Base-by-base conservation (phyloP, 2,113 vertebrate genomes). In the Tylochromis polylepis region DNA sequence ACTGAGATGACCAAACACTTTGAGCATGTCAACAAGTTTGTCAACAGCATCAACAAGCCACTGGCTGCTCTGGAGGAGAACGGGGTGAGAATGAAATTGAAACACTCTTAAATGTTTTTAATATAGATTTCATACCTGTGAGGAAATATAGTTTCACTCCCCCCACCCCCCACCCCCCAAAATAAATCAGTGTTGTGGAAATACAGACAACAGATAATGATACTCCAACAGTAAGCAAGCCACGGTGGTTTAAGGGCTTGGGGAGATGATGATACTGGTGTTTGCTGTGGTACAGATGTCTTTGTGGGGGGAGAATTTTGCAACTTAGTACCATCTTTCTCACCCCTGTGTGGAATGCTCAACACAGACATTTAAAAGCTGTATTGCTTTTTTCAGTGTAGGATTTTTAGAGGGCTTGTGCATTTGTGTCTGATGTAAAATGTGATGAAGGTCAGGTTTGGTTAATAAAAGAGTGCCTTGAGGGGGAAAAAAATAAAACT, bases 1-100 rank as follows among this genome's bases (percentile, higher is more conserved):
- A 99, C 99, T 15, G 99, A 99, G 95, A 99, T 99, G 98, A 99
- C 99, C 85, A 99, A 97, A 96, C 99, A 99, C 96, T 99, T 99
- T 59, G 98, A 99, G 92, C 98, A 99, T 1, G 98, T 99, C 95
- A 99, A 99, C 97, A 99, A 99, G 90, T 99, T 99, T 94, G 97
- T 98, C 94, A 99, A 99, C 97, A 99, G 98, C 95, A 98, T 99
- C 96, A 99, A 97, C 92, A 99, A 99, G 93, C 98, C 99, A 1
- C 94, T 99, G 96, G 97, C 97, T 79, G 97, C 96, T 0, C 92
- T 99, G 82, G 97, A 99, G 91, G 97, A 97, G 93, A 97, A 96
- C 1, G 97, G 96, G 98, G 98, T 99, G 94, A 98, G 97, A 80
- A 16, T 31, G n/a, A 18, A 51, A 60, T 24, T 20, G 11, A 29